phyloP scores from a whole-genome alignment of 2,888 invertebrate species.

The Epsilonema sp. region DNA sequence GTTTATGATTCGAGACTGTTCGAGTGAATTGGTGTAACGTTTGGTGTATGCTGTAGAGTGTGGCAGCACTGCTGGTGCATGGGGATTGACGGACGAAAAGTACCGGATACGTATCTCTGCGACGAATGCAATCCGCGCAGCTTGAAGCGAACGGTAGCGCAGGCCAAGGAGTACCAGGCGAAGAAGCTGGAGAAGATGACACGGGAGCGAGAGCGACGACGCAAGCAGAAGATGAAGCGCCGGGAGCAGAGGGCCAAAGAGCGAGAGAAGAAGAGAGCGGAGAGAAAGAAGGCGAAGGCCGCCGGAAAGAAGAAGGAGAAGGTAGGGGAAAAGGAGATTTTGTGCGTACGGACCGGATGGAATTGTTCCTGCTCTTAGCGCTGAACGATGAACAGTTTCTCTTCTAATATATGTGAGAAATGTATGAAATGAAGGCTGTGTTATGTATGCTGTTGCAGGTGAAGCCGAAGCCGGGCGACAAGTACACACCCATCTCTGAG shows the following conservation, averaged over 20 bases:
- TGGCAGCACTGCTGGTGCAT: constrained; percentile 12
- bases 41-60: constrained; percentile 5
- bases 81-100: constrained; percentile 7
- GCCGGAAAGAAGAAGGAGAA: too few species aligned
- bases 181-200: constrained; percentile 3
- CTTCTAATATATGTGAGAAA: too few species aligned
- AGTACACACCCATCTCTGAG: neutral
- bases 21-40: neutral
- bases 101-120: constrained; percentile 10
- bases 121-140: constrained; percentile 9
- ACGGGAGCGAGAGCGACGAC: neutral
- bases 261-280: neutral
- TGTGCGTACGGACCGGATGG: too few species aligned
- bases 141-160: constrained; percentile 3
- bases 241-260: neutral
- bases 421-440: too few species aligned
- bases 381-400: too few species aligned
- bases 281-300: neutral
- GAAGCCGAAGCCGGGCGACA: neutral
- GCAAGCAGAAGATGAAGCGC: neutral
- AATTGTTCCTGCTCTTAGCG: too few species aligned
- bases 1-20: neutral
- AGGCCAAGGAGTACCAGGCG: constrained; percentile 7
- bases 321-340: too few species aligned
- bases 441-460: too few species aligned